Conservation (phyloP, 2,888 invertebrate species). For the Chaitophorus viminalis region DNA sequence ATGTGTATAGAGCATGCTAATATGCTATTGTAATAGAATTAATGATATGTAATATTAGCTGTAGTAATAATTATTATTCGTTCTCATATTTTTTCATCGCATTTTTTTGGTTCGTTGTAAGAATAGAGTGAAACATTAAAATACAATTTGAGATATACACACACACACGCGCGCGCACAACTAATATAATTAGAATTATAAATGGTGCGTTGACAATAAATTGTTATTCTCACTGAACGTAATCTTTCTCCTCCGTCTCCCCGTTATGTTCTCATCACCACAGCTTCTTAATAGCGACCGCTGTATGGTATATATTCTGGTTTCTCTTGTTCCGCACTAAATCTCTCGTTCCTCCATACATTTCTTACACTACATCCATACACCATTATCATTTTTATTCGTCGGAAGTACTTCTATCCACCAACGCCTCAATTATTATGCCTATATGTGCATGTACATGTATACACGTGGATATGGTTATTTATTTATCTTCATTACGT, state of each 20-base stretch:
- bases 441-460: not conserved
- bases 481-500: not conserved
- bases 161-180: too few species aligned
- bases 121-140: slow-evolving; percentile 14
- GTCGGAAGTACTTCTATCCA: not conserved
- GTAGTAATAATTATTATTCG: not conserved
- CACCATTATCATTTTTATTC: slow-evolving; percentile 43
- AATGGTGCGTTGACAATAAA: slow-evolving; percentile 50
- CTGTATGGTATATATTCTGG: not conserved
- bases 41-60: not conserved
- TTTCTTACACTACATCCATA: slow-evolving; percentile 5
- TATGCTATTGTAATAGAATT: not conserved
- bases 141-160: not conserved
- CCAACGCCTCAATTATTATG: not conserved
- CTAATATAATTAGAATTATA: slow-evolving; percentile 42
- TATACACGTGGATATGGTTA: not conserved
- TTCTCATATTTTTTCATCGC: not conserved
- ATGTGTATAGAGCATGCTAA: not conserved
- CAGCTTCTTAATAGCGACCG: slow-evolving; percentile 29
- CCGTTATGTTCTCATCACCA: not conserved
- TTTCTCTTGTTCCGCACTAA: slow-evolving; percentile 51
- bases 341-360: not conserved
- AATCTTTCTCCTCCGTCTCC: not conserved
- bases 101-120: slow-evolving; percentile 13
- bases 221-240: slow-evolving; percentile 36